These are phyloP conservation scores for Xyrichtys novacula DNA, from an alignment of 2,797 vertebrate species.

Conservation along the genomic window DNA sequence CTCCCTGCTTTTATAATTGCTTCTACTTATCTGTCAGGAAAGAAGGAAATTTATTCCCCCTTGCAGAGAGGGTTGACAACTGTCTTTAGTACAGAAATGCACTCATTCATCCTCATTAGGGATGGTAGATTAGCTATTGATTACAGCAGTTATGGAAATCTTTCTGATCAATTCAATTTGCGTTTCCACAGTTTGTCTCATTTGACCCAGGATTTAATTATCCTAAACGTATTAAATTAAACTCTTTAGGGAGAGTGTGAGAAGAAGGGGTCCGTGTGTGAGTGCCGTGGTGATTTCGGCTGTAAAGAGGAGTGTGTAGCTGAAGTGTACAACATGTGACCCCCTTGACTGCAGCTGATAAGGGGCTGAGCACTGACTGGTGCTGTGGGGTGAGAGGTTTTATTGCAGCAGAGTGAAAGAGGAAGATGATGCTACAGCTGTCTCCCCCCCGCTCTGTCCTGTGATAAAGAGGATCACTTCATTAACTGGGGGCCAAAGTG, in stretches of 20 bases:
- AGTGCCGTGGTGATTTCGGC: conserved; percentile 33
- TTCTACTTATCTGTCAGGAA: conserved; percentile 63
- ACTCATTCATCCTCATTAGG: conserved; percentile 71
- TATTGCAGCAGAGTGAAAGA: conserved; percentile 39
- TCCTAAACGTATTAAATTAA: conserved; percentile 63
- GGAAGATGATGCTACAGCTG: conserved; percentile 53
- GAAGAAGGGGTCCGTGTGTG: conserved; percentile 4
- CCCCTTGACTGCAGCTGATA: conserved; percentile 64
- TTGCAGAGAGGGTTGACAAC: conserved; percentile 42
- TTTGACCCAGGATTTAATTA: conserved; percentile 69
- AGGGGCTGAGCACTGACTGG: conserved; percentile 47
- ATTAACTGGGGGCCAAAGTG: conserved; percentile 67
- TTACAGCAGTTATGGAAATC: conserved; percentile 76
- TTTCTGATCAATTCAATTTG: conserved; percentile 70
- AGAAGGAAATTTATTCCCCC: conserved; percentile 39
- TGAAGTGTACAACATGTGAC: conserved; percentile 63
- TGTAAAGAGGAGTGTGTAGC: conserved; percentile 38
- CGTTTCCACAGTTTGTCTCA: conserved; percentile 49
- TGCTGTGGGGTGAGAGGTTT: conserved; percentile 32
- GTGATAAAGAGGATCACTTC: conserved; percentile 69
- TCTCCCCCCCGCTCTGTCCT: conserved; percentile 24
- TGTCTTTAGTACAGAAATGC: conserved; percentile 41
- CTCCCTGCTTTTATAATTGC: conserved; percentile 64
- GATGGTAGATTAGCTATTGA: conserved; percentile 81
- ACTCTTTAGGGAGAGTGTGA: conserved; percentile 18